Conservation (phyloP, 2,797 vertebrate species). For the Cyclopterus lumpus region DNA sequence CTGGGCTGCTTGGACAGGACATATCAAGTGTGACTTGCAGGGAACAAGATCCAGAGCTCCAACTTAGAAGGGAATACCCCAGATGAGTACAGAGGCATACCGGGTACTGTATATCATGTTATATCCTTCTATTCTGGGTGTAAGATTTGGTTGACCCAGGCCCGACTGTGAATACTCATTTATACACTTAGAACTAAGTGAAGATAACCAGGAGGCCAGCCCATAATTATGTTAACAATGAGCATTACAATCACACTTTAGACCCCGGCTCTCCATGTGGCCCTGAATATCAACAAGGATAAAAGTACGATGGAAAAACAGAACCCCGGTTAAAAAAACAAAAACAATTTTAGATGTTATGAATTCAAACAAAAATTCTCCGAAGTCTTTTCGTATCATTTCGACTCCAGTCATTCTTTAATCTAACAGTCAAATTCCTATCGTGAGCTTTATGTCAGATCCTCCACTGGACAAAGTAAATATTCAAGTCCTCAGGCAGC, state of each 20-base stretch:
- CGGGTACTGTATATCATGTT: conserved; percentile 62
- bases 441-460: not conserved
- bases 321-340: not conserved
- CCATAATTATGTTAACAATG: not conserved
- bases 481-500: conserved; percentile 42
- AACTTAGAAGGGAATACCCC: conserved; percentile 70
- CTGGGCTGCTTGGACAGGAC: conserved; percentile 26
- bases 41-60: conserved; percentile 64
- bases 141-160: conserved; percentile 11
- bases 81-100: conserved; percentile 60
- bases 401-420: conserved; percentile 4
- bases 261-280: not conserved
- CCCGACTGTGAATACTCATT: conserved; percentile 34
- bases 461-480: conserved; percentile 52
- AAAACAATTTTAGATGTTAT: not conserved
- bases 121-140: conserved; percentile 68
- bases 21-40: conserved; percentile 51
- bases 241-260: not conserved
- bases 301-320: not conserved
- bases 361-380: not conserved
- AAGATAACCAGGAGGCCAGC: conserved; percentile 7
- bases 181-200: conserved; percentile 22
- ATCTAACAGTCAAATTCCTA: not conserved
- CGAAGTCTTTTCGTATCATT: not conserved
- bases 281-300: not conserved